A percentile compares a stretch with the other conserved stretches of the same genome.
phyloP scores from a whole-genome alignment of 2,888 invertebrate species.

The Agelastica alni region DNA sequence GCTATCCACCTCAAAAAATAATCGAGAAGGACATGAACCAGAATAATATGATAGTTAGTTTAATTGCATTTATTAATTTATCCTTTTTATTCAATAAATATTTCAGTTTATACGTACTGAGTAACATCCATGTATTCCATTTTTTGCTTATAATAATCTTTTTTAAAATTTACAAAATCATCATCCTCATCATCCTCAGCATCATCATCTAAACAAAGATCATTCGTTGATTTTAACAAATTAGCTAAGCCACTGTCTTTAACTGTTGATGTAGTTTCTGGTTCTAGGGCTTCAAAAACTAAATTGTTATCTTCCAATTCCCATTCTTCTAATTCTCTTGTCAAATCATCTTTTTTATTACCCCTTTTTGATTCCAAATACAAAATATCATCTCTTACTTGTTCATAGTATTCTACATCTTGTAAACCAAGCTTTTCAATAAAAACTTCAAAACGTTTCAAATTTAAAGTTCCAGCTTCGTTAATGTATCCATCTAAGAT shows the following conservation, averaged over 20 bases:
- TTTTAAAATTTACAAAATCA: slow-evolving; percentile 77
- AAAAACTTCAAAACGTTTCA: slow-evolving; percentile 83
- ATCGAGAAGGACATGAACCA: too few relatives aligned
- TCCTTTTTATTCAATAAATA: too few relatives aligned
- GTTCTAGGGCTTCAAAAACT: slow-evolving; percentile 52
- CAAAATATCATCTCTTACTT: slow-evolving; percentile 78
- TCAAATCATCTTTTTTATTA: slow-evolving; percentile 49
- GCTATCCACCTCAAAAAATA: too few relatives aligned
- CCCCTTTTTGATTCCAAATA: slow-evolving; percentile 83
- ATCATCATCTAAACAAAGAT: slow-evolving; percentile 43
- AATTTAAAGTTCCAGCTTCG: slow-evolving; percentile 82
- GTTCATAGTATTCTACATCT: slow-evolving; percentile 76
- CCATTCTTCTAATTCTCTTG: slow-evolving; percentile 41
- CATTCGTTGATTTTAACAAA: slow-evolving; percentile 66
- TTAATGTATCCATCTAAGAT: slow-evolving; percentile 93
- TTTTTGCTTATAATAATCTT: slow-evolving; percentile 90
- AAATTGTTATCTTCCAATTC: slow-evolving; percentile 58
- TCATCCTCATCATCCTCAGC: slow-evolving; percentile 57
- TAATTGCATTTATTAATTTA: too few relatives aligned
- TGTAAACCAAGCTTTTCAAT: slow-evolving; percentile 74
- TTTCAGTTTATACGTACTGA: slow-evolving; percentile 69
- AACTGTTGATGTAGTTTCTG: slow-evolving; percentile 53
- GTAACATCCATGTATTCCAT: slow-evolving; percentile 79
- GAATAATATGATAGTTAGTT: too few relatives aligned
- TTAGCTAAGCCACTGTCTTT: slow-evolving; percentile 62